phyloP scores from a whole-genome alignment of 2,888 invertebrate genomes.

The Dynastes grantii region DNA sequence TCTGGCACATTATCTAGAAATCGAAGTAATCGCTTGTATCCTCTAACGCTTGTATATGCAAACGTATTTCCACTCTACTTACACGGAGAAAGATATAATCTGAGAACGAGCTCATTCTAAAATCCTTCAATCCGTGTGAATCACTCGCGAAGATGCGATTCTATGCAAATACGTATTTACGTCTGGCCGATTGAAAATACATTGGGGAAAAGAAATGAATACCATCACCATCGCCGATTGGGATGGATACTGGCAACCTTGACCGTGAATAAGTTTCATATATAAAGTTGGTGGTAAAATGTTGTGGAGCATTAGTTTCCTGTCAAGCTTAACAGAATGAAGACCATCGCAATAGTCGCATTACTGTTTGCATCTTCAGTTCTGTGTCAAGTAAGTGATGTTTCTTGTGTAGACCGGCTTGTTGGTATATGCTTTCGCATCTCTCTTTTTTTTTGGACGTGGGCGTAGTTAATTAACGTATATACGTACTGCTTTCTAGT shows the following conservation, averaged over 20 bases:
- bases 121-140: slow-evolving; percentile 18
- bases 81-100: neutral
- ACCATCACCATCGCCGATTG: slow-evolving; percentile 36
- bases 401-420: slow-evolving; percentile 1
- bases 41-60: neutral
- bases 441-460: neutral
- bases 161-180: neutral
- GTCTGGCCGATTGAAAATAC: slow-evolving; percentile 6
- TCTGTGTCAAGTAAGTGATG: slow-evolving; percentile 48
- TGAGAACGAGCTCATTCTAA: slow-evolving; percentile 11
- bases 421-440: neutral
- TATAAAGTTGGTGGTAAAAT: slow-evolving; percentile 51
- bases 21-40: slow-evolving; percentile 17
- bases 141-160: neutral
- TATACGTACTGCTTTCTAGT: neutral
- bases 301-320: slow-evolving; percentile 46
- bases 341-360: slow-evolving; percentile 48
- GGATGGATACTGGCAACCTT: slow-evolving; percentile 44
- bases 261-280: slow-evolving; percentile 50
- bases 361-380: slow-evolving; percentile 45
- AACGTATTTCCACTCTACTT: slow-evolving; percentile 18
- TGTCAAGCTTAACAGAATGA: slow-evolving; percentile 49
- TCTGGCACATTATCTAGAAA: slow-evolving; percentile 4
- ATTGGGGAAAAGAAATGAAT: slow-evolving; percentile 29
- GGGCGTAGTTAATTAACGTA: neutral